These are phyloP conservation scores for Machimus atricapillus DNA, from an alignment of 2,888 invertebrate genomes.

Conservation along the genomic window DNA sequence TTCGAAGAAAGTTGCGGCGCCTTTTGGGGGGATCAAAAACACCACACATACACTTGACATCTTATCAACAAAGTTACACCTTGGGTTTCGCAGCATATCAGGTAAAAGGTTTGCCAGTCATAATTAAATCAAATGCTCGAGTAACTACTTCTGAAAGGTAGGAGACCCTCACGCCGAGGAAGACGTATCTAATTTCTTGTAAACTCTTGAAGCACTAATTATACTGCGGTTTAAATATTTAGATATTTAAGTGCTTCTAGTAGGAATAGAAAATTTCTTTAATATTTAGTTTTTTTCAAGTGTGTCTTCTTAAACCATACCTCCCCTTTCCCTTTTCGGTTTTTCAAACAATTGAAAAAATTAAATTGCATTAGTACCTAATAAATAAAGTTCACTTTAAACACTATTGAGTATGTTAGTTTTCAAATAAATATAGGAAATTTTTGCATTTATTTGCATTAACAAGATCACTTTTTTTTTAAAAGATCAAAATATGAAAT, in stretches of 20 bases:
- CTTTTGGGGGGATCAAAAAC: conserved; percentile 17
- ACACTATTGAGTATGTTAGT: no score
- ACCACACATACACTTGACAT: conserved; percentile 6
- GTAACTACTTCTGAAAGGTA: conserved; percentile 23
- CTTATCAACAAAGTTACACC: conserved; percentile 39
- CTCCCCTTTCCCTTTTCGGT: no score
- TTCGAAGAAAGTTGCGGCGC: background rate
- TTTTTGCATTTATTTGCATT: no score
- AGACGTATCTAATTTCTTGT: background rate
- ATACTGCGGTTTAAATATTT: background rate
- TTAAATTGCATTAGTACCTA: no score
- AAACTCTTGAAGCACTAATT: background rate
- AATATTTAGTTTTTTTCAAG: background rate
- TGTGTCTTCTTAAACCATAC: no score
- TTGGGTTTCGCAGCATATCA: conserved; percentile 27
- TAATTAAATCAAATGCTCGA: conserved; percentile 38
- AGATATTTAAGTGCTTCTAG: background rate
- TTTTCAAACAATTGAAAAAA: no score
- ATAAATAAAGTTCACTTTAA: no score
- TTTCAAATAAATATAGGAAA: no score
- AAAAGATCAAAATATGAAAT: no score
- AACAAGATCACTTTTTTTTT: no score
- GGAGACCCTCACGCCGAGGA: background rate
- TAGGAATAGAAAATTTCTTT: background rate
- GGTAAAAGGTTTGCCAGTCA: conserved; percentile 20